Evolutionary conservation across 1,140 invertebrate species (phyloP), one percentile per base, ranked within the genome.

Genomic region (Trissolcus basalis): DNA sequence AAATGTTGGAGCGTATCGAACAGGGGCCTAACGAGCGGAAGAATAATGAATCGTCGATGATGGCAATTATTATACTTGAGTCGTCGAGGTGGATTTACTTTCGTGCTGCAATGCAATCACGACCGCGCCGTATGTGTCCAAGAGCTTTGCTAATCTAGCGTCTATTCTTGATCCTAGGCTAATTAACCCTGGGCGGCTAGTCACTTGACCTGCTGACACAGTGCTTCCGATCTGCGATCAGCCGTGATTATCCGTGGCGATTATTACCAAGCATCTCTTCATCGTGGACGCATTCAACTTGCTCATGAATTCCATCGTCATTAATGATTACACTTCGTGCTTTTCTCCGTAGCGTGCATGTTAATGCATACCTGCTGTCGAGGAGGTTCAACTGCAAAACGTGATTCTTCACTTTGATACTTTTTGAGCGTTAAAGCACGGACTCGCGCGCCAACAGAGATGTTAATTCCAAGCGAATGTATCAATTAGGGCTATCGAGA

Each of bases 191-290:
- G 65, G 63, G 49, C 47, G 60, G 59, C 47, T 58, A 64, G 78
- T 73, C 75, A 78, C 78, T 80, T 76, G 80, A 84, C 80, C 78
- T 65, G 73, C 44, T 80, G 64, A 80, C 76, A 79, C 70, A 75
- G 55, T 80, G 65, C 63, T 78, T 74, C 70, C 61, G 74, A 82
- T 79, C 67, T 48, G 56, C 59, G 76, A 78, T 78, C 71, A 58
- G 54, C 61, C 55, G 48, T 64, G 77, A 78, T 78, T 71, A 78
- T 74, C 68, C 55, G 51, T 59, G n/a, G 58, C 77, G 71, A 75
- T 75, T 78, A 79, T 72, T 44, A 55, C 56, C 49, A 50, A 19
- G 68, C 67, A 64, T 74, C 70, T 78, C 70, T 65, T 73, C 76
- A 50, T 51, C 70, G 36, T 50, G 9, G 58, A 36, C 68, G 64